Evolutionary conservation across 92 coral and sea anemone genomes (phyloP), one percentile per base, ranked within the genome.

Genomic region (Actinernus sp.): DNA sequence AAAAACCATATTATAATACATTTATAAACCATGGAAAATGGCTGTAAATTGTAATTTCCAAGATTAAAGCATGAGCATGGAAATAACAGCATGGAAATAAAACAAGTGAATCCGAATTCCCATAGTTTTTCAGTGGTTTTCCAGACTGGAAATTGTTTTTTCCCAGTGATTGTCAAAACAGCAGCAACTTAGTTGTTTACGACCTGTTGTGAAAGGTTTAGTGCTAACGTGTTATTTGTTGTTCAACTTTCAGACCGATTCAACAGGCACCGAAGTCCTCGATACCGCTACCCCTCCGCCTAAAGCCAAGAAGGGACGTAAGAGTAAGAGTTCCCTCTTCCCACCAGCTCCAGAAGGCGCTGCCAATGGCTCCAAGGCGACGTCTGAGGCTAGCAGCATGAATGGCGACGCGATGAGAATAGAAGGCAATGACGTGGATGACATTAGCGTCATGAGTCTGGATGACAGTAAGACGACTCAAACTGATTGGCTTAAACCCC

Each of bases 401-500:
- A 95, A 82, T 23, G 99, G 95, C 19, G 97, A 92, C 59, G 83
- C 75, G 18, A 74, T 66, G 52, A 81, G 78, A 37, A 85, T 61
- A 2, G 93, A 77, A 23, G 86, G 77, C 19, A 63, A 82, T 23
- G 97, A 70, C 21, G 87, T 76, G 48, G 99, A 93, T 73, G 93
- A 92, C n/a, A 81, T 87, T 54, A 95, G 99, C 49, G 81, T 95
- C 58, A 71, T 87, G 87, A 95, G 99, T 69, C 73, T 95, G 63
- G 99, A 95, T 74, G 99, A 95, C 58, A 85, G 99, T 95, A 58
- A 63, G 92, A n/a, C n/a, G n/a, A n/a, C n/a, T n/a, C n/a, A n/a
- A n/a, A n/a, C n/a, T n/a, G n/a, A n/a, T n/a, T n/a, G n/a, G n/a
- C n/a, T n/a, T n/a, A n/a, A n/a, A n/a, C n/a, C n/a, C n/a, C n/a